Evolutionary conservation across 2,888 invertebrate species (phyloP).

Genomic region (Geotrupes spiniger): DNA sequence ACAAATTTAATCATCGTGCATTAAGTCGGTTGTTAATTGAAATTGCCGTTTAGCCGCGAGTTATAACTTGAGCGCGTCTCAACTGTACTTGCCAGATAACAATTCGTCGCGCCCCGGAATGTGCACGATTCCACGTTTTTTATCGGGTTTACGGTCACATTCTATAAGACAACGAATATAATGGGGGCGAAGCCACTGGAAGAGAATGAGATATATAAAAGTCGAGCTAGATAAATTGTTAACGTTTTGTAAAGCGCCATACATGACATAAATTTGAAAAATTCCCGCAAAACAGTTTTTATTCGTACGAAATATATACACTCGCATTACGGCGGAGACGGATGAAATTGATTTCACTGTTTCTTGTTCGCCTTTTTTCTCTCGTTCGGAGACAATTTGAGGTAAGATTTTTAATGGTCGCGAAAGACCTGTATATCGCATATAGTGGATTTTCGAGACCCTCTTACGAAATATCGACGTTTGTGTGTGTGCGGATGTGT

Average conservation of each 20-base stretch:
- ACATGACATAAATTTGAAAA: slow-evolving; percentile 32
- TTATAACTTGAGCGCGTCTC: slow-evolving; percentile 31
- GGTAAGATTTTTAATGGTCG: no score
- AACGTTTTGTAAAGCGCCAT: slow-evolving; percentile 45
- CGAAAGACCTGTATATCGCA: no score
- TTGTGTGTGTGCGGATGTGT: no score
- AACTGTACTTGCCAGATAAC: slow-evolving; percentile 36
- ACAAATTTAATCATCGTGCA: no score
- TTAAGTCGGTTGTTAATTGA: slow-evolving; percentile 32
- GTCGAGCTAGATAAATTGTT: slow-evolving; percentile 46
- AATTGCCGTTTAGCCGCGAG: slow-evolving; percentile 36
- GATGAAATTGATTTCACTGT: no score
- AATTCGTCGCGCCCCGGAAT: slow-evolving; percentile 24
- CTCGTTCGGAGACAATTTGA: no score
- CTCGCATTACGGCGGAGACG: no score
- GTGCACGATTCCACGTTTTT: slow-evolving; percentile 26
- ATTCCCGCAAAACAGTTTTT: slow-evolving; percentile 12
- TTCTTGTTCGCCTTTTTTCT: no score
- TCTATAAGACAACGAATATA: slow-evolving; percentile 31
- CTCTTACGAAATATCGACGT: no score
- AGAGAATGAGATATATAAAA: slow-evolving; percentile 46
- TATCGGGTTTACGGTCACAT: slow-evolving; percentile 28
- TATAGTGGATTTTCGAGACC: no score
- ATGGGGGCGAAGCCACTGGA: slow-evolving; percentile 37
- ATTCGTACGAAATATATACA: not conserved